Base-by-base conservation (phyloP, 1,140 invertebrate species). In the Pinna nobilis region DNA sequence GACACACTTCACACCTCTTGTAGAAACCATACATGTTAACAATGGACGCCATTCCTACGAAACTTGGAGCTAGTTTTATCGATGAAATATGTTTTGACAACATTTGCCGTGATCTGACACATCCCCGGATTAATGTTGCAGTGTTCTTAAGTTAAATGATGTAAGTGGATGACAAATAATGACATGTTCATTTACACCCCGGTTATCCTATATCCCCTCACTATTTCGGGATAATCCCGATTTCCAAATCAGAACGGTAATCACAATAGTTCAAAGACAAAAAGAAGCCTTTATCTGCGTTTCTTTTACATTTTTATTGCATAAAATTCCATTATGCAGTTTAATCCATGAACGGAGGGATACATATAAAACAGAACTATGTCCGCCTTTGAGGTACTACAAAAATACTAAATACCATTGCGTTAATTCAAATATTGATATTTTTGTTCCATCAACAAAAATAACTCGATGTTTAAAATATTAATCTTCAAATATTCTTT, bases 131-230 rank as follows among this genome's bases (percentile, higher is more conserved):
- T 59, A 59, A 59, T 59, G 28, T 30, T 33, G 55, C 55, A 35
- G 30, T 7, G 55, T 59, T 59, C 33, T 30, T 35, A 59, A 59
- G 55, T 59, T 59, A 59, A 59, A 59, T 35, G 37, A 33, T 20
- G 30, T 30, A 59, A 35, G 30, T 33, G 30, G n/a, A 59, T 33
- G 20, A 33, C 5, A 59, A 20, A 25, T 30, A 33, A 59, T 32
- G 55, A 59, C 55, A 59, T 59, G 37, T 59, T 59, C 33, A 59
- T 59, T 35, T 59, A 59, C 55, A 59, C 55, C 55, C 55, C 55
- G 28, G 30, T 33, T 25, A 59, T 59, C 39, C n/a, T 44, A 11
- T 11, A 11, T 11, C 9, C n/a, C n/a, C n/a, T n/a, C 39, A 11
- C 39, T 44, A 44, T 44, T 44, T 44, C 39, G 9, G n/a, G 39